Base-by-base conservation (phyloP, 1,140 invertebrate genomes). In the Eurosta solidaginis region DNA sequence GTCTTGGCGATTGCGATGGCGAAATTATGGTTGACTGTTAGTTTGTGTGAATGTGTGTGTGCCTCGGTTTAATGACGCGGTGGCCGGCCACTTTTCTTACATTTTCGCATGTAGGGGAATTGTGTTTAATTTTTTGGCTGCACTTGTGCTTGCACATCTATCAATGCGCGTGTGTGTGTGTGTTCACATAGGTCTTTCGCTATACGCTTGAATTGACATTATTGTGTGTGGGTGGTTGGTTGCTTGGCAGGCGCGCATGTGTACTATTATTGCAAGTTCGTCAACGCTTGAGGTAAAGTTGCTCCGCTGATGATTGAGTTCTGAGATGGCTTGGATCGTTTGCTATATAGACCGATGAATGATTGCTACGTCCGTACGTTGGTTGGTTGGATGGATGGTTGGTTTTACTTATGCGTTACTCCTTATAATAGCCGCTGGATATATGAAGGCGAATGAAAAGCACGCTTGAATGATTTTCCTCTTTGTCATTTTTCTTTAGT, bases 81-180 rank as follows among this genome's bases (percentile, higher is more conserved):
- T 47, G 73, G 73, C 73, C 73, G 73, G 73, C 73, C 73, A 74
- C 73, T 74, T 74, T 74, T 74, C 73, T 74, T 74, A 45, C 25
- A 12, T 7, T n/a, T 17, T 27, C 44, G 14, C 68, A 44, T 44
- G 42, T 17, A 33, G 20, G 6, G 59, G 9, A n/a, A 33, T 20
- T 9, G 2, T 40, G 59, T 68, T 6, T 25, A 25, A 6, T 17
- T 68, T 33, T 27, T 27, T 2, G 14, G 1, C 14, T 68, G 17
- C 14, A 40, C 33, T 36, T 33, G 9, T 25, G n/a, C 5, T 17
- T 7, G 14, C 17, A 17, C 12, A 6, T 68, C 4, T 59, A n/a
- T n/a, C n/a, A n/a, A n/a, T n/a, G n/a, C n/a, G 29, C 29, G n/a
- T 9, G 49, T 68, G 59, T 40, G 17, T 68, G 29, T n/a, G 12